Evolutionary conservation across 2,888 invertebrate genomes (phyloP).

Genomic region (Platycheirus albimanus): DNA sequence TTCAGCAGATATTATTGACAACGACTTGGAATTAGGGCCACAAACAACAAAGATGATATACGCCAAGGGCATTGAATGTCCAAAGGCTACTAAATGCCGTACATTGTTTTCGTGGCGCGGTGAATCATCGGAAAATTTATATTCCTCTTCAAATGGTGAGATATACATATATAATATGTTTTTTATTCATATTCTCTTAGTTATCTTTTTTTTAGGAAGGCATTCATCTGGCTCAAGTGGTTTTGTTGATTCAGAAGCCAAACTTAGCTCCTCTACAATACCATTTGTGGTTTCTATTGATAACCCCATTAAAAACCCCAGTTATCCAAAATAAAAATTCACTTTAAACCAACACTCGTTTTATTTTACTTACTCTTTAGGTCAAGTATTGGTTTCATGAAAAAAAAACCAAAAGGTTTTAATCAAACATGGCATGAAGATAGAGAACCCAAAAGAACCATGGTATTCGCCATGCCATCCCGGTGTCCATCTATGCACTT

Average conservation of each 20-base stretch:
- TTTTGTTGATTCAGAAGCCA: conserved; percentile 27
- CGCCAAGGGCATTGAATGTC: conserved; percentile 80
- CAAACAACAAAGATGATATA: conserved; percentile 78
- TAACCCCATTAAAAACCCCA: conserved; percentile 75
- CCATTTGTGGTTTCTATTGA: conserved; percentile 79
- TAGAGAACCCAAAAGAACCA: too few relatives aligned
- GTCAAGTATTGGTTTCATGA: too few relatives aligned
- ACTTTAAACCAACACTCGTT: too few relatives aligned
- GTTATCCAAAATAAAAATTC: conserved; percentile 31
- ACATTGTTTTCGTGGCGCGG: conserved; percentile 79
- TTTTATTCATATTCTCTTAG: too few relatives aligned
- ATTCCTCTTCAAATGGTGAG: conserved; percentile 77
- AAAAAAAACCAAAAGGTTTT: too few relatives aligned
- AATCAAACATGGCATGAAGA: too few relatives aligned
- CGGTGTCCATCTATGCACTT: too few relatives aligned
- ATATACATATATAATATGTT: not conserved
- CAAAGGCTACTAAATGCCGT: conserved; percentile 78
- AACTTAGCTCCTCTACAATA: conserved; percentile 71
- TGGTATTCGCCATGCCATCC: too few relatives aligned
- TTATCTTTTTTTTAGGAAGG: conserved; percentile 24
- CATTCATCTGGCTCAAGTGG: conserved; percentile 45
- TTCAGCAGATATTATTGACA: conserved; percentile 83
- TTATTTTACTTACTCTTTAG: too few relatives aligned
- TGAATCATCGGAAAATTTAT: conserved; percentile 76
- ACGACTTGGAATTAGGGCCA: conserved; percentile 77